These are phyloP conservation scores for Athetis lepigone DNA, from an alignment of 2,888 invertebrate genomes.

Conservation along the genomic window DNA sequence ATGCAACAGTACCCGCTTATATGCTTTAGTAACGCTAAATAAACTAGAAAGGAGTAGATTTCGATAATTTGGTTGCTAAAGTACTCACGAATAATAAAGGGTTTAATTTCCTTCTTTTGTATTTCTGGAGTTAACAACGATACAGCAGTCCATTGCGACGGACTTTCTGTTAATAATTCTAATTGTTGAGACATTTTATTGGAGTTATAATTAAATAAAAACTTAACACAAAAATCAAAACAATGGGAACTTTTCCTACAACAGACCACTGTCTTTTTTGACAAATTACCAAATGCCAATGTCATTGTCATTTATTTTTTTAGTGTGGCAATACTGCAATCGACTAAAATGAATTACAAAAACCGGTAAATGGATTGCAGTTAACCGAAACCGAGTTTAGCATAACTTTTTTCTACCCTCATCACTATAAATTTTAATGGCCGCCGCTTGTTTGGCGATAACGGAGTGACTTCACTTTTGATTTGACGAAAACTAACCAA, in stretches of 20 bases:
- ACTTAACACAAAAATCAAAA: conserved; percentile 53
- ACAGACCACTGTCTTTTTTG: not conserved
- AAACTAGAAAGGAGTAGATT: not conserved
- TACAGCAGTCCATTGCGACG: conserved; percentile 80
- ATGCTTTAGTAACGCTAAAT: not conserved
- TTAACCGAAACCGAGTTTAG: not conserved
- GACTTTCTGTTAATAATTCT: conserved; percentile 83
- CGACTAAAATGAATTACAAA: not conserved
- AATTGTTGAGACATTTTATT: conserved; percentile 82
- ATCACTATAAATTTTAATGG: conserved; percentile 63
- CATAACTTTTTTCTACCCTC: not conserved
- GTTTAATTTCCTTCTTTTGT: conserved; percentile 86
- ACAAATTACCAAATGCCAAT: not conserved
- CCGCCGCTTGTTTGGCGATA: conserved; percentile 69
- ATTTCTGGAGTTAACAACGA: conserved; percentile 82
- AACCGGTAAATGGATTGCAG: not conserved
- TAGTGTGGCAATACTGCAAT: not conserved
- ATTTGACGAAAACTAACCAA: conserved; percentile 8
- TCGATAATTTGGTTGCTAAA: not conserved
- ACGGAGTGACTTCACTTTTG: conserved; percentile 12
- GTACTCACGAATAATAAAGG: conserved; percentile 83
- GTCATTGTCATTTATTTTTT: no score
- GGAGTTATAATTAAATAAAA: conserved; percentile 31
- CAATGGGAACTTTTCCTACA: conserved; percentile 35
- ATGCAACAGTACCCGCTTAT: not conserved